Evolutionary conservation across 1,140 invertebrate species (phyloP).

Genomic region (Platorchestia sp.): DNA sequence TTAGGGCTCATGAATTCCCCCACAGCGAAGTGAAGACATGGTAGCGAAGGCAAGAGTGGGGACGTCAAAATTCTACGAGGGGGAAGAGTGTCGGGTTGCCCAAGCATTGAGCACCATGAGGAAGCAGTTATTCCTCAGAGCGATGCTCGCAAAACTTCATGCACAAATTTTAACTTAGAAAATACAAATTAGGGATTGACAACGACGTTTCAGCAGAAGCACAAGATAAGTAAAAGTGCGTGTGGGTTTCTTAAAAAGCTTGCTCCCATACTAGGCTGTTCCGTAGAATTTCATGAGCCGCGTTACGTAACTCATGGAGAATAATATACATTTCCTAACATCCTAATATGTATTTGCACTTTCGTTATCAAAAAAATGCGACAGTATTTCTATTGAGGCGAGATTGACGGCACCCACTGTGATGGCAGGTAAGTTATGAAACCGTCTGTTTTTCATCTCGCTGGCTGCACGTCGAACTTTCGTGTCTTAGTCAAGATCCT

Average conservation of each 20-base stretch:
- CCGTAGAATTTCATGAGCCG: not conserved
- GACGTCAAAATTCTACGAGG: not conserved
- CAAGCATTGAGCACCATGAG: not conserved
- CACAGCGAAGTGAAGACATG: not conserved
- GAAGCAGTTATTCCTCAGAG: not conserved
- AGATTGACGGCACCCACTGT: not conserved
- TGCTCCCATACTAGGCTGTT: not conserved
- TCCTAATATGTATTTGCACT: not conserved
- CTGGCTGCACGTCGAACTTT: not conserved
- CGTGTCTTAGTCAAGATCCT: not conserved
- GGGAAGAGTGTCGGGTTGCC: not conserved
- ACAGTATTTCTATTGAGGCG: not conserved
- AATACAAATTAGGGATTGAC: not conserved
- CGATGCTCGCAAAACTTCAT: not conserved
- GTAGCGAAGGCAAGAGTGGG: not conserved
- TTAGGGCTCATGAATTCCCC: constrained; percentile 11
- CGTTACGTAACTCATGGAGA: too few species aligned
- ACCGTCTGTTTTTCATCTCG: not conserved
- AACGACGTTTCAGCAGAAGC: not conserved
- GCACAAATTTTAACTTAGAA: not conserved
- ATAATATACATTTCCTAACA: not conserved
- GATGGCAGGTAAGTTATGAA: not conserved
- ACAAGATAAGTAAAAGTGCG: not conserved
- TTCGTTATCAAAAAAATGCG: too few species aligned
- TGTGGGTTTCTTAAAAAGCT: not conserved